A percentile compares a stretch with the other conserved stretches of the same genome.
phyloP scores from a whole-genome alignment of 2,797 vertebrate species.

The Anguilla pacifica region DNA sequence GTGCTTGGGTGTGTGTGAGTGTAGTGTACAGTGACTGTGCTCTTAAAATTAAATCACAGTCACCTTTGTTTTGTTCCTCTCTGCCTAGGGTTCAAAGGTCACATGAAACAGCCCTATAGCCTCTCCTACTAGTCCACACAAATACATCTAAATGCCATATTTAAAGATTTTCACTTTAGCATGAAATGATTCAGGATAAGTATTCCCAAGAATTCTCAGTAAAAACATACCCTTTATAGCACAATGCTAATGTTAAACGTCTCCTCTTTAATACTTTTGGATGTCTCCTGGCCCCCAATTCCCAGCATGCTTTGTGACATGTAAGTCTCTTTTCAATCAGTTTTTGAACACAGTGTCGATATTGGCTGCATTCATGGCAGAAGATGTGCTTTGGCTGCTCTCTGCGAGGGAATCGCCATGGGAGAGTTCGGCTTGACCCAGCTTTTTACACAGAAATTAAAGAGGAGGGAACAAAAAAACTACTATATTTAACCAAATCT shows the following conservation, averaged over 20 bases:
- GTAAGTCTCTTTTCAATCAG: constrained; percentile 81
- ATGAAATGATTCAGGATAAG: background rate
- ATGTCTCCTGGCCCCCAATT: constrained; percentile 74
- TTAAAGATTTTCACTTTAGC: background rate
- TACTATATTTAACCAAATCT: constrained; percentile 83
- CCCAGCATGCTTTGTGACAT: constrained; percentile 82
- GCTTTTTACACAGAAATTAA: constrained; percentile 74
- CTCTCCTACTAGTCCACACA: background rate
- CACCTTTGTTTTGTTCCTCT: background rate
- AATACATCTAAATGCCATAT: background rate
- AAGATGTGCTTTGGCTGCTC: constrained; percentile 75
- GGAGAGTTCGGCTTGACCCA: constrained; percentile 78
- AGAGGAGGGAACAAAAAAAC: constrained; percentile 41
- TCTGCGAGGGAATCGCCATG: constrained; percentile 71
- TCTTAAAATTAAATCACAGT: background rate
- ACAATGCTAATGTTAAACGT: constrained; percentile 64
- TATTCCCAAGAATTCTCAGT: background rate
- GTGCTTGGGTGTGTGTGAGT: background rate
- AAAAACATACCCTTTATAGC: constrained; percentile 61
- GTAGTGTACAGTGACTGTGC: background rate
- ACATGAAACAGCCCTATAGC: background rate
- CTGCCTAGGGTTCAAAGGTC: background rate
- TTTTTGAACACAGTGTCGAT: constrained; percentile 77
- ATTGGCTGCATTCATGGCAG: constrained; percentile 73
- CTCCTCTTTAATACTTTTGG: constrained; percentile 77